phyloP scores from a whole-genome alignment of 1,140 invertebrate genomes.

The Sinonovacula constricta region DNA sequence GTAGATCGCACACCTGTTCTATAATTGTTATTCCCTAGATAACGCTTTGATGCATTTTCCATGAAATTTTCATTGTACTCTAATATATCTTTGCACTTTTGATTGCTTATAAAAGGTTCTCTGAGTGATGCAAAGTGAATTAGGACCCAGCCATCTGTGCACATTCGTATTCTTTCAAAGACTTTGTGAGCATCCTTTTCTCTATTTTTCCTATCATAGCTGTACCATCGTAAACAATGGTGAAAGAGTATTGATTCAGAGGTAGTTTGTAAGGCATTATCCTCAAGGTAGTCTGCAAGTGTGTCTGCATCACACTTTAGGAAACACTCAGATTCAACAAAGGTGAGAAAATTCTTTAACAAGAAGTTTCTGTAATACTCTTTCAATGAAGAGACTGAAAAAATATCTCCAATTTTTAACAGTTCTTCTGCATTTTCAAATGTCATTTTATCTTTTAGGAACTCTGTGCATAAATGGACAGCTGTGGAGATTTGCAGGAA shows the following conservation, averaged over 20 bases:
- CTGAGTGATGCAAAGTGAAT: slow-evolving; percentile 51
- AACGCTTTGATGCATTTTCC: slow-evolving; percentile 49
- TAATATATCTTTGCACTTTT: slow-evolving; percentile 57
- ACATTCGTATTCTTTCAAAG: slow-evolving; percentile 59
- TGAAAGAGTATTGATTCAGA: slow-evolving; percentile 58
- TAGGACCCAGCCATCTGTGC: slow-evolving; percentile 55
- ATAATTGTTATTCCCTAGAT: slow-evolving; percentile 44
- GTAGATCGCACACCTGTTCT: slow-evolving; percentile 55
- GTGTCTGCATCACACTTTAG: slow-evolving; percentile 56
- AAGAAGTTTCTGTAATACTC: slow-evolving; percentile 56
- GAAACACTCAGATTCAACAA: slow-evolving; percentile 60
- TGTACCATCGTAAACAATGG: slow-evolving; percentile 57
- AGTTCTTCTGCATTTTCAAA: slow-evolving; percentile 63
- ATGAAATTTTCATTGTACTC: slow-evolving; percentile 52
- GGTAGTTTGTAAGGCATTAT: slow-evolving; percentile 55
- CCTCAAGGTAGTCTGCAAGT: slow-evolving; percentile 56
- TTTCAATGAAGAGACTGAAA: slow-evolving; percentile 49
- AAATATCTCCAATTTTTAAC: slow-evolving; percentile 57
- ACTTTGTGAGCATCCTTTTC: slow-evolving; percentile 54
- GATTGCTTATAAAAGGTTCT: slow-evolving; percentile 55
- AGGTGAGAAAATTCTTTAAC: slow-evolving; percentile 58
- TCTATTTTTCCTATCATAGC: slow-evolving; percentile 52
- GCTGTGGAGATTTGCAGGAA: slow-evolving; percentile 62
- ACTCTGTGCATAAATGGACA: slow-evolving; percentile 55
- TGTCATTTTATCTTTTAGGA: slow-evolving; percentile 58